Evolutionary conservation across 2,888 invertebrate genomes (phyloP).

Genomic region (Thymelicus lineola): DNA sequence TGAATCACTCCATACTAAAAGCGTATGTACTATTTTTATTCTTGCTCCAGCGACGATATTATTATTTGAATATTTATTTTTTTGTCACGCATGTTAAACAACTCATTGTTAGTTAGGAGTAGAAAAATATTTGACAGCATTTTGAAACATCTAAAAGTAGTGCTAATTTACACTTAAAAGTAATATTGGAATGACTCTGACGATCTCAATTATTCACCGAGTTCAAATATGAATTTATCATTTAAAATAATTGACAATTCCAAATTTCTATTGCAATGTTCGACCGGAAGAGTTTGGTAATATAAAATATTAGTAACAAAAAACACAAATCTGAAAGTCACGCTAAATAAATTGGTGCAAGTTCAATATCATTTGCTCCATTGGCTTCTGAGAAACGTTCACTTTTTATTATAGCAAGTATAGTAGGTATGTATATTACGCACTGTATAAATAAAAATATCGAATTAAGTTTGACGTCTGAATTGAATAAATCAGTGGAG

Average conservation of each 20-base stretch:
- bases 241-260: slow-evolving; percentile 13
- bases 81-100: too few species aligned
- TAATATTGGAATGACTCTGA: not conserved
- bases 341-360: slow-evolving; percentile 35
- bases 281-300: slow-evolving; percentile 29
- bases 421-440: not conserved
- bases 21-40: too few species aligned
- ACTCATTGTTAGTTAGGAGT: too few species aligned
- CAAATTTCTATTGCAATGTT: slow-evolving; percentile 22
- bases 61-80: too few species aligned
- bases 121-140: too few species aligned
- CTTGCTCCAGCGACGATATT: too few species aligned
- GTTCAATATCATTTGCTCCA: slow-evolving; percentile 37
- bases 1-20: too few species aligned
- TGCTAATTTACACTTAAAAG: too few species aligned
- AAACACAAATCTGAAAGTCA: slow-evolving; percentile 35
- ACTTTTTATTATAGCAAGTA: slow-evolving; percentile 4
- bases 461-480: too few species aligned
- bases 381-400: slow-evolving; percentile 23
- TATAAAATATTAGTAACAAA: slow-evolving; percentile 24
- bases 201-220: not conserved
- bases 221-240: not conserved
- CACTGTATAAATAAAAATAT: too few species aligned
- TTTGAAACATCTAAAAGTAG: too few species aligned
- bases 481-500: too few species aligned